Evolutionary conservation across 2,888 invertebrate species (phyloP).

Genomic region (Cheilosia vulpina): DNA sequence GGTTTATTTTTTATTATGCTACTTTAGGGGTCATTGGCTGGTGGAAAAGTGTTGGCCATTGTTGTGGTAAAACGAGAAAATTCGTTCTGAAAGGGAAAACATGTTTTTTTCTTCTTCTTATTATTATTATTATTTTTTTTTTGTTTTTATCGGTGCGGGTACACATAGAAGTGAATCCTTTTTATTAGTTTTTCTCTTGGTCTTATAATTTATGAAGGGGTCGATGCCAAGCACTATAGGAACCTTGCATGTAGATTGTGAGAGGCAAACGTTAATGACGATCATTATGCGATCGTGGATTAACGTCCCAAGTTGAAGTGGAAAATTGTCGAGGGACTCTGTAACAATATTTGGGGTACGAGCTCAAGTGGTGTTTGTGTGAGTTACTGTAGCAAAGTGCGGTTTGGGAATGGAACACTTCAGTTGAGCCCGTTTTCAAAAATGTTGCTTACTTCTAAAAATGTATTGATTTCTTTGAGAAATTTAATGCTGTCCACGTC

Average conservation of each 20-base stretch:
- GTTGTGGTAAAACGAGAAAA: slow-evolving; percentile 68
- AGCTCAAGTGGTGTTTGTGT: not conserved
- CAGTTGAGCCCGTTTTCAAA: too few relatives aligned
- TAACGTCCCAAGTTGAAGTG: slow-evolving; percentile 51
- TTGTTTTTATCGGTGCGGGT: slow-evolving; percentile 8
- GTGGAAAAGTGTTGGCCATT: slow-evolving; percentile 66
- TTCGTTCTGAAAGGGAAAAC: slow-evolving; percentile 69
- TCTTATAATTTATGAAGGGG: slow-evolving; percentile 42
- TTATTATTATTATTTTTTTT: not conserved
- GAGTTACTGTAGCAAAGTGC: too few relatives aligned
- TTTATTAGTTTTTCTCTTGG: slow-evolving; percentile 1
- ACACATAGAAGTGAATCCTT: slow-evolving; percentile 30
- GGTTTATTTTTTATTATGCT: slow-evolving; percentile 6
- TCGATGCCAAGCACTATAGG: not conserved
- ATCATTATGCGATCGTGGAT: slow-evolving; percentile 65
- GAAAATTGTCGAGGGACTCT: slow-evolving; percentile 35
- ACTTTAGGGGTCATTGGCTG: slow-evolving; percentile 66
- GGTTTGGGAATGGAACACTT: too few relatives aligned
- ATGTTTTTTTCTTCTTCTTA: slow-evolving; percentile 38
- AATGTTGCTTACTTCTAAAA: too few relatives aligned
- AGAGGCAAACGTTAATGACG: slow-evolving; percentile 44
- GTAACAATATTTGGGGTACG: slow-evolving; percentile 13
- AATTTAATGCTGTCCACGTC: too few relatives aligned
- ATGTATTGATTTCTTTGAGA: too few relatives aligned
- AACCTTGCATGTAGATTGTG: slow-evolving; percentile 20